Evolutionary conservation across 2,888 invertebrate species (phyloP), one percentile per base, ranked within the genome.

Genomic region (Acronicta aceris): DNA sequence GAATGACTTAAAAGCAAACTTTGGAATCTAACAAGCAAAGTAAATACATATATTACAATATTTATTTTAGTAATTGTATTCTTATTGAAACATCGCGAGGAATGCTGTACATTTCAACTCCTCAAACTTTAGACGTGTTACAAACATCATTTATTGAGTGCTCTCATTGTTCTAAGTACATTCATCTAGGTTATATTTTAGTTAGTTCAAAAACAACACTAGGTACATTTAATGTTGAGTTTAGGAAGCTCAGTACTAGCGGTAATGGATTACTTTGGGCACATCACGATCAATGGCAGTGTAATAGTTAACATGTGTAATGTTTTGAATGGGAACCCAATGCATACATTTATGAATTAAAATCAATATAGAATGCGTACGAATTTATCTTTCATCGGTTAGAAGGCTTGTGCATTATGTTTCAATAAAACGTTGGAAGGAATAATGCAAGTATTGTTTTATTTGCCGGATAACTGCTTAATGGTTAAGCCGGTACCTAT

Each of bases 61-160:
- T 36, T 36, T 36, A 36, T 36, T 36, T 13, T 13, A 36, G 13
- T 13, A 36, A 13, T 30, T 36, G 36, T 36, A 13, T 13, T 38
- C n/a, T 38, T 7, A 38, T 38, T 2, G 47, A 38, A 64, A 64
- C 41, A 43, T 52, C 71, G 17, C 25, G 64, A 56, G 64, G 48
- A 64, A 63, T 49, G 48, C 57, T 56, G 45, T 63, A 70, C 52
- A 70, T 67, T 70, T 64, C 49, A 53, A 64, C 57, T 71, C 45
- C 49, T 42, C 49, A 42, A 71, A 70, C 57, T 71, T 67, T 46
- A n/a, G 25, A 46, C 65, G 42, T 49, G 49, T 53, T 70, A 64
- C 52, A 49, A 64, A 70, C 52, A 52, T 13, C 13, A n/a, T 64
- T 56, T 50, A 46, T 30, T 45, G 25, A 64, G 52, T 57, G 41